A percentile compares a stretch with the other conserved stretches of the same genome.
These are phyloP conservation scores for Phrynocephalus forsythii DNA, from an alignment of 2,797 vertebrate species.

Conservation along the genomic window DNA sequence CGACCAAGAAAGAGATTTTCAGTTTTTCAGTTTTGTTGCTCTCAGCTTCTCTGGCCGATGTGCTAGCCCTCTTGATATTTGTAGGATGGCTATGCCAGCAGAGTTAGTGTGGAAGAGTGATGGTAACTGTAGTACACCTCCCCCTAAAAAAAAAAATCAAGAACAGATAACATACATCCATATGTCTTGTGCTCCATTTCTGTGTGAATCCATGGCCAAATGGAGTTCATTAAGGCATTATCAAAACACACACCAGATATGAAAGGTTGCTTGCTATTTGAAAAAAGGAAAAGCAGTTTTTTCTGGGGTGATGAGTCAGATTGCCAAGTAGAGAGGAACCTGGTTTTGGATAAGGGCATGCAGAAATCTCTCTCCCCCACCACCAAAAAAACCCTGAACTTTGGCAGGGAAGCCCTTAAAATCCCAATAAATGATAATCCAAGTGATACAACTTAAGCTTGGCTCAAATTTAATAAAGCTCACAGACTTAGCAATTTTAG, in stretches of 20 bases:
- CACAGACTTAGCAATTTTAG: too few relatives aligned
- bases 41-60: too few relatives aligned
- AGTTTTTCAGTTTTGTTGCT: too few relatives aligned
- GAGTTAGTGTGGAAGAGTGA: too few relatives aligned
- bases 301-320: neutral
- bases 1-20: too few relatives aligned
- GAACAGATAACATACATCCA: too few relatives aligned
- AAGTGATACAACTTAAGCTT: neutral
- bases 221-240: neutral
- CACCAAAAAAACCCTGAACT: neutral
- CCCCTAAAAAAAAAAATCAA: too few relatives aligned
- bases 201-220: neutral
- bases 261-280: neutral
- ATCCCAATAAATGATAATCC: neutral
- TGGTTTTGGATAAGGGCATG: neutral
- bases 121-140: too few relatives aligned
- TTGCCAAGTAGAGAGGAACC: neutral
- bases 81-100: too few relatives aligned
- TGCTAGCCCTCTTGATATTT: too few relatives aligned
- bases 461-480: neutral
- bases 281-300: neutral
- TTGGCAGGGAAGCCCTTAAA: neutral
- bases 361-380: neutral
- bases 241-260: neutral
- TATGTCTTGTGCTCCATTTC: too few relatives aligned